Base-by-base conservation (phyloP, 2,113 vertebrate species). In the Theristicus caerulescens region DNA sequence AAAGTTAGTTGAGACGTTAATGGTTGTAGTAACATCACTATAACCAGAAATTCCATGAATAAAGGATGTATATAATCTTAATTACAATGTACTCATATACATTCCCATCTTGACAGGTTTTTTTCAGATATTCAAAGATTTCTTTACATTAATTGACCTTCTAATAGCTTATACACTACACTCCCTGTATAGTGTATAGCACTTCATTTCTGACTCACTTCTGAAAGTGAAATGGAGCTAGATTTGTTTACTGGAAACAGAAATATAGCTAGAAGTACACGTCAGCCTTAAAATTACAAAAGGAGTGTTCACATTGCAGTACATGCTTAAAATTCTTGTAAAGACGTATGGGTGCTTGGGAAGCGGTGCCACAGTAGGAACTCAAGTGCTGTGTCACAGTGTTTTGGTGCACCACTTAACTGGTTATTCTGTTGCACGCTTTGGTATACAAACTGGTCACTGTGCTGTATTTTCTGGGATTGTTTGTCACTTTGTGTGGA, bases 171-270 rank as follows among this genome's bases (percentile, higher is more conserved):
- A 54, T 26, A 6, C 42, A 38, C 47, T 44, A 40, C 49, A 32
- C 3, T 86, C 4, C 47, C 69, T 58, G 66, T 51, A 38, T 36
- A 57, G 38, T 14, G 4, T 36, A 32, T 20, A 83, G 32, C 20
- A 47, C 91, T 93, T 82, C 1, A 82, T 93, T 90, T 85, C 72
- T 90, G 86, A 65, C 72, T 96, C 79, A 82, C 72, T 89, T 80
- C 54, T 90, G 44, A 83, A 83, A 88, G 59, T 65, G 61, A 82
- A 90, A 91, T 77, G 51, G 38, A 87, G 15, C 46, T 58, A 49
- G 51, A 54, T 79, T 73, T 92, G 25, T 76, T 95, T 93, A 73
- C 62, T 90, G 40, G 67, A 83, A 94, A 84, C 46, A 90, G 36
- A 66, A 70, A 86, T 70, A 65, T 8, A 88, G 14, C 38, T 64